A percentile compares a stretch with the other conserved stretches of the same genome.
These are phyloP conservation scores for Knipowitschia caucasica DNA, from an alignment of 2,797 vertebrate species.

Conservation along the genomic window DNA sequence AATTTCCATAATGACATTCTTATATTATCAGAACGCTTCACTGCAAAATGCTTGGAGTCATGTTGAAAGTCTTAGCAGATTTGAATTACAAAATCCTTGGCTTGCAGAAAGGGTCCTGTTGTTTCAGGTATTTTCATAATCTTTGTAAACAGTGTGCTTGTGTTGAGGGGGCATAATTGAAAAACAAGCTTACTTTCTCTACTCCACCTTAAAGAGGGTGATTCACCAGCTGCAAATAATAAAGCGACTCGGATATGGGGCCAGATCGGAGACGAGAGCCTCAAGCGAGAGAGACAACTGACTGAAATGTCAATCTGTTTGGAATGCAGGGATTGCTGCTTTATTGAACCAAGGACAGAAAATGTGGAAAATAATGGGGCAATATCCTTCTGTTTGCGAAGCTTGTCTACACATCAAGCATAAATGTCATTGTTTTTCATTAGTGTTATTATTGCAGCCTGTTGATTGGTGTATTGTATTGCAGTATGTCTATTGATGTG, in stretches of 20 bases:
- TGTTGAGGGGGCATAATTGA: slow-evolving; percentile 26
- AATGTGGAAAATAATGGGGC: background rate
- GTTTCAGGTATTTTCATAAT: slow-evolving; percentile 34
- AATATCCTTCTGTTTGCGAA: background rate
- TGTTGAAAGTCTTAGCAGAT: slow-evolving; percentile 37
- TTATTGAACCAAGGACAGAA: background rate
- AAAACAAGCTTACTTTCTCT: slow-evolving; percentile 22
- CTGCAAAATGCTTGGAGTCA: slow-evolving; percentile 31
- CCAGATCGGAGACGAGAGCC: slow-evolving; percentile 43
- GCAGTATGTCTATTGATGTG: background rate
- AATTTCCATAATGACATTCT: slow-evolving; percentile 21
- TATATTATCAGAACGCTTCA: slow-evolving; percentile 20
- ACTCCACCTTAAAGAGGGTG: slow-evolving; percentile 43
- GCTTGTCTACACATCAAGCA: background rate
- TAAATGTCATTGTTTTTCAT: background rate
- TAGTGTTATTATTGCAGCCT: background rate
- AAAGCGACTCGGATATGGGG: slow-evolving; percentile 23
- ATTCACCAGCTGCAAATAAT: slow-evolving; percentile 59
- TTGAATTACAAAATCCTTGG: slow-evolving; percentile 21
- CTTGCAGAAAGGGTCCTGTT: slow-evolving; percentile 21
- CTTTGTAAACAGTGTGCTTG: slow-evolving; percentile 25
- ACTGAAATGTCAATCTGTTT: slow-evolving; percentile 27
- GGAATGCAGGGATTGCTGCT: slow-evolving; percentile 10
- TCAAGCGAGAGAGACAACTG: slow-evolving; percentile 29
- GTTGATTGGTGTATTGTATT: background rate